A percentile compares a stretch with the other conserved stretches of the same genome.
Conservation (phyloP, 92 coral and sea anemone genomes). For the Zoanthus sociatus region DNA sequence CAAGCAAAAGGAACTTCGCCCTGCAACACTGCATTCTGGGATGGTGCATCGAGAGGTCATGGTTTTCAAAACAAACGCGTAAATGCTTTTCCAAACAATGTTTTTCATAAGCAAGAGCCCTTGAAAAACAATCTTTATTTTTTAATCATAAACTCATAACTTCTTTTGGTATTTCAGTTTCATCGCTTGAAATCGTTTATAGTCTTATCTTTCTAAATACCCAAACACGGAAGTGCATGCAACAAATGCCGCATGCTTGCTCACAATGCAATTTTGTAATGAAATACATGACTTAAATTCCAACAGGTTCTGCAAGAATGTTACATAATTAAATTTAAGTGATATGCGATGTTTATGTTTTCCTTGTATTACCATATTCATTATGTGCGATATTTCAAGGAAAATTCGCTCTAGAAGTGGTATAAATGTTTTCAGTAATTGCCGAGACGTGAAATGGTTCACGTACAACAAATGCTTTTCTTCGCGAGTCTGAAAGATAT, state of each 20-base stretch:
- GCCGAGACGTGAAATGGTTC: too few species aligned
- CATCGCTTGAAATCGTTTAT: neutral
- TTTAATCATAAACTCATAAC: neutral
- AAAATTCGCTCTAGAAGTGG: too few species aligned
- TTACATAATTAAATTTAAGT: neutral
- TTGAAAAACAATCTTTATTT: neutral
- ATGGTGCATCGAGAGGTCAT: neutral
- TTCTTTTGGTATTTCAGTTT: neutral
- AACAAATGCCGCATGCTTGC: neutral
- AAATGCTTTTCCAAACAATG: slow-evolving; percentile 22
- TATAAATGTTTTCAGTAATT: too few species aligned
- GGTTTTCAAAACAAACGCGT: slow-evolving; percentile 1
- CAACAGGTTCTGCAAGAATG: neutral
- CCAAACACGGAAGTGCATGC: neutral
- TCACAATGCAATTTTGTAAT: neutral
- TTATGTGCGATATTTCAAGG: neutral
- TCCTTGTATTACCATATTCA: neutral
- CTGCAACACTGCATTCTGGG: slow-evolving; percentile 39
- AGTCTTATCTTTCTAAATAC: neutral
- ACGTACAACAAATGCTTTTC: too few species aligned
- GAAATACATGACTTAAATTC: neutral
- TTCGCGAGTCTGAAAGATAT: too few species aligned
- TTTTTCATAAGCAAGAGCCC: slow-evolving; percentile 23
- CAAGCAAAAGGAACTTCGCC: neutral
- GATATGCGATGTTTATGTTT: slow-evolving; percentile 17